These are phyloP conservation scores for Drosophila anomelani DNA, from an alignment of 2,888 invertebrate genomes.

Conservation along the genomic window DNA sequence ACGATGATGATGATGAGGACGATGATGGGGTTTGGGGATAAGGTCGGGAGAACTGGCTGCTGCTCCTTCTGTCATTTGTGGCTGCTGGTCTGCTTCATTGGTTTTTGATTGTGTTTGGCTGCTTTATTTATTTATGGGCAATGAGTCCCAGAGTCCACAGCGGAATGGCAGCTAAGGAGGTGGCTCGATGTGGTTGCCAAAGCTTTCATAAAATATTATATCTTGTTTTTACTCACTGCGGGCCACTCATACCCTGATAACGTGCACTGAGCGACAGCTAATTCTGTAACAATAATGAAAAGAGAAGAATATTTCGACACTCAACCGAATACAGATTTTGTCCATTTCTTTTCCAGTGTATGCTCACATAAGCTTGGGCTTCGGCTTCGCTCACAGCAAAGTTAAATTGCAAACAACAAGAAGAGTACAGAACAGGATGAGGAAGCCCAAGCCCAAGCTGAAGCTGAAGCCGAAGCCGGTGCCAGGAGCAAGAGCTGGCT, in stretches of 20 bases:
- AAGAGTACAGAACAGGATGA: conserved; percentile 11
- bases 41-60: conserved; percentile 1
- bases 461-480: conserved; percentile 9
- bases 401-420: conserved; percentile 70
- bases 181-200: conserved; percentile 9
- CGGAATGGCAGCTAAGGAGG: neutral
- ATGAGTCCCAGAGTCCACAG: conserved; percentile 29
- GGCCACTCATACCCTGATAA: conserved; percentile 15
- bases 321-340: no score
- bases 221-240: conserved; percentile 50
- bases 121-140: conserved; percentile 72
- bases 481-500: conserved; percentile 28
- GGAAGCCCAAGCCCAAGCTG: conserved; percentile 6
- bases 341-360: conserved; percentile 3
- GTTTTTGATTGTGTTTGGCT: conserved; percentile 76
- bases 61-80: conserved; percentile 64
- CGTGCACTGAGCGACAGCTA: neutral
- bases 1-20: conserved; percentile 13
- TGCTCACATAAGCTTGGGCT: conserved; percentile 49
- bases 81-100: conserved; percentile 73
- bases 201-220: conserved; percentile 70
- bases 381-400: conserved; percentile 56
- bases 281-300: no score
- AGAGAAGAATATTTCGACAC: no score
- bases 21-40: conserved; percentile 11